Evolutionary conservation across 2,888 invertebrate genomes (phyloP), one percentile per base, ranked within the genome.

Genomic region (Adelognathus sp.): DNA sequence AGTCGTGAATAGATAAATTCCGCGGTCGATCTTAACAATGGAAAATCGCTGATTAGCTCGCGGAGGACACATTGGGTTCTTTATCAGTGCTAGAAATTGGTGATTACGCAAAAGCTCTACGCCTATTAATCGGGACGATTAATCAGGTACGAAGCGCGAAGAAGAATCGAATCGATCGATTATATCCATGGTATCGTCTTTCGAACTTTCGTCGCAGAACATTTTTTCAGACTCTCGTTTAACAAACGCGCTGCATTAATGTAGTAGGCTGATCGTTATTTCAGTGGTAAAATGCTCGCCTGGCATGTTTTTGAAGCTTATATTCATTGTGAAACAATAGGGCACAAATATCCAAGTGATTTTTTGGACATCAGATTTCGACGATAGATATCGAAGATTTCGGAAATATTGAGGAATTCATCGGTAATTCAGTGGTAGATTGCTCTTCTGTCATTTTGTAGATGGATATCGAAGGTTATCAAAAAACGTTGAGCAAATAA

Each of bases 391-490:
- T 36, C 36, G 9, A 36, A 36, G n/a, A 6, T 36, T 36, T 36
- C 1, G 9, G 36, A n/a, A 9, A 3, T 7, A 36, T 11, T 36
- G 9, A 50, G 0, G 3, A 31, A 46, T 7, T 67, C 36, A 29
- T 52, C 54, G 52, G 50, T 27, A 36, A 33, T 16, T 41, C 44
- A 54, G 39, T 69, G 29, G 14, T 39, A 69, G 41, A 56, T 9
- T 31, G n/a, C 9, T 24, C 14, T 16, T 2, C 16, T 14, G 31
- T n/a, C n/a, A n/a, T n/a, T n/a, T n/a, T n/a, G n/a, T n/a, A n/a
- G n/a, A n/a, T n/a, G n/a, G n/a, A n/a, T n/a, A n/a, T n/a, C n/a
- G n/a, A n/a, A n/a, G n/a, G n/a, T n/a, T n/a, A n/a, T n/a, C n/a
- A n/a, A n/a, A n/a, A n/a, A n/a, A n/a, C n/a, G n/a, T n/a, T n/a